phyloP scores from a whole-genome alignment of 2,888 invertebrate species.

The Lasioglossum leucozonium region DNA sequence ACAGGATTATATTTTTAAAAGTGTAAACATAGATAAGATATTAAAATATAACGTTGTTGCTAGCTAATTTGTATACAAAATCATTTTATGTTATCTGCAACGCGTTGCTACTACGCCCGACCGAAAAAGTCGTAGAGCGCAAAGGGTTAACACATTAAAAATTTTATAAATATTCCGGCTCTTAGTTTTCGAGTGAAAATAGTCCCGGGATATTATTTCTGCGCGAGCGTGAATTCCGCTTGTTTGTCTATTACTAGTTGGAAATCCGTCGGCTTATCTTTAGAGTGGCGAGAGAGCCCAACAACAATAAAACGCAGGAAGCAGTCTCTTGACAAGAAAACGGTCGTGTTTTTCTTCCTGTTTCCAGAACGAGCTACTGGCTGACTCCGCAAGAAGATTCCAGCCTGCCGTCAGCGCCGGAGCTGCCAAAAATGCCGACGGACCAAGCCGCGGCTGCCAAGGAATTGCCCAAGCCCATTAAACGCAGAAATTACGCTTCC shows the following conservation, averaged over 20 bases:
- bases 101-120: too few species aligned
- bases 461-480: slow-evolving; percentile 75
- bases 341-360: slow-evolving; percentile 13
- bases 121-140: too few species aligned
- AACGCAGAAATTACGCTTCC: slow-evolving; percentile 50
- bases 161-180: too few species aligned
- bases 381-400: slow-evolving; percentile 60
- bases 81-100: too few species aligned
- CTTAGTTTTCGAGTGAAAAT: too few species aligned
- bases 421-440: slow-evolving; percentile 64
- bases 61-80: too few species aligned
- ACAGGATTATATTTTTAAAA: too few species aligned
- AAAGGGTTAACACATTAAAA: too few species aligned
- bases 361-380: slow-evolving; percentile 60
- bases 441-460: slow-evolving; percentile 52
- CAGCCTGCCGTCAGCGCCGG: slow-evolving; percentile 51
- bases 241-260: neutral
- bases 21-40: too few species aligned
- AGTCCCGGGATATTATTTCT: neutral
- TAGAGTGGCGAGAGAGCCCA: neutral
- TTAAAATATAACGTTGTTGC: too few species aligned
- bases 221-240: neutral
- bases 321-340: neutral
- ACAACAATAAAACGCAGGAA: neutral
- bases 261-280: neutral